Evolutionary conservation across 2,113 vertebrate genomes (phyloP).

Genomic region (Morone chrysops): DNA sequence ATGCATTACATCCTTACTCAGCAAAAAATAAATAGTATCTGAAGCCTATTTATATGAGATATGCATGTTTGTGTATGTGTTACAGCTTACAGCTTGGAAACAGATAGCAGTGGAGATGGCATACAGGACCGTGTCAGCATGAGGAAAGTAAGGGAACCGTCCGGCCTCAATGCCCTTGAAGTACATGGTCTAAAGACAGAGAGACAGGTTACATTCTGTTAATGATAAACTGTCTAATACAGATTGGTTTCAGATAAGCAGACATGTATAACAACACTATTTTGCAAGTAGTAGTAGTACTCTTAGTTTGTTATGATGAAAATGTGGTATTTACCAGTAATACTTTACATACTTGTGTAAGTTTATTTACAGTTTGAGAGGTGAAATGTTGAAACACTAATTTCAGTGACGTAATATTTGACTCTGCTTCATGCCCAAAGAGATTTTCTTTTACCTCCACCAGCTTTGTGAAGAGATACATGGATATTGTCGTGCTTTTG

Average conservation of each 20-base stretch:
- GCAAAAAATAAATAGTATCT: background rate
- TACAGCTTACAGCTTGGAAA: constrained; percentile 95
- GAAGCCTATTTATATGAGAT: background rate
- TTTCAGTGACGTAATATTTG: too few species aligned
- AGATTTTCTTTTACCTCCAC: constrained; percentile 90
- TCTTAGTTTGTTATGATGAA: background rate
- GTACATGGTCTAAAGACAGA: constrained; percentile 90
- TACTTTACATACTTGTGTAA: background rate
- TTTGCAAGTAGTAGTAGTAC: background rate
- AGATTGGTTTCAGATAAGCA: background rate
- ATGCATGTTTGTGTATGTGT: background rate
- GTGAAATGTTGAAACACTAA: too few species aligned
- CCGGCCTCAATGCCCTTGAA: constrained; percentile 99
- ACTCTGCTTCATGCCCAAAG: background rate
- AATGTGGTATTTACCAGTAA: background rate
- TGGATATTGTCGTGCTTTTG: constrained; percentile 98
- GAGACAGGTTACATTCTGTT: background rate
- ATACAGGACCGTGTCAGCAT: constrained; percentile 96
- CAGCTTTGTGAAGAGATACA: constrained; percentile 98
- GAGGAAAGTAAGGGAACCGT: constrained; percentile 94
- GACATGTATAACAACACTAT: background rate
- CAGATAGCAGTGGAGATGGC: constrained; percentile 97
- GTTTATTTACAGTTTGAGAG: background rate
- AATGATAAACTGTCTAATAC: background rate
- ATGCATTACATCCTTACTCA: background rate